These are phyloP conservation scores for Coendou prehensilis DNA, from an alignment of 2,797 vertebrate genomes.

Conservation along the genomic window DNA sequence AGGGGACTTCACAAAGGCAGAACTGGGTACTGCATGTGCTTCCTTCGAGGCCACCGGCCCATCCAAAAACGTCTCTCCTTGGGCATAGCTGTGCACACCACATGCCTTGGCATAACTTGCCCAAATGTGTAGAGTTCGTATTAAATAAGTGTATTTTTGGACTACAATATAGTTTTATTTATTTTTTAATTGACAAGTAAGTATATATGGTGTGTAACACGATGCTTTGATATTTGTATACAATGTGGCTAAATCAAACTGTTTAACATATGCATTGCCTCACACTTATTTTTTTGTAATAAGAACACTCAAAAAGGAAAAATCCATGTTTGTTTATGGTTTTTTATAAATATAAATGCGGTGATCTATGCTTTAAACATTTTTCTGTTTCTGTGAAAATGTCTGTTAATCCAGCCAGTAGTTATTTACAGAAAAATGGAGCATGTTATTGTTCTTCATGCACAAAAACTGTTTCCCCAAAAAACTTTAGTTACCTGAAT, in stretches of 20 bases:
- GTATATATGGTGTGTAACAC: not conserved
- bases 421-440: not conserved
- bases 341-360: not conserved
- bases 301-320: not conserved
- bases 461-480: not conserved
- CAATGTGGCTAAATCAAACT: not conserved
- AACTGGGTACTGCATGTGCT: rapidly evolving
- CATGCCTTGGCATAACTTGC: not conserved
- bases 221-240: not conserved
- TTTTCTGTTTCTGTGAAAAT: not conserved
- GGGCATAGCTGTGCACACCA: not conserved
- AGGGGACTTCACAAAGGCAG: not conserved
- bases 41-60: not conserved
- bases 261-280: not conserved
- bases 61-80: not conserved
- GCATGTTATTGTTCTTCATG: not conserved
- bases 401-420: not conserved
- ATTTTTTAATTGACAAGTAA: not conserved
- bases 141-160: not conserved
- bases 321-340: not conserved
- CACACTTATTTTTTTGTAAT: not conserved
- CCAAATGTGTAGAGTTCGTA: not conserved
- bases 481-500: not conserved
- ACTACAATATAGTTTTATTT: not conserved
- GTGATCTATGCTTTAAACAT: not conserved